phyloP scores from a whole-genome alignment of 2,797 vertebrate species.

The Kryptolebias ocellatus region DNA sequence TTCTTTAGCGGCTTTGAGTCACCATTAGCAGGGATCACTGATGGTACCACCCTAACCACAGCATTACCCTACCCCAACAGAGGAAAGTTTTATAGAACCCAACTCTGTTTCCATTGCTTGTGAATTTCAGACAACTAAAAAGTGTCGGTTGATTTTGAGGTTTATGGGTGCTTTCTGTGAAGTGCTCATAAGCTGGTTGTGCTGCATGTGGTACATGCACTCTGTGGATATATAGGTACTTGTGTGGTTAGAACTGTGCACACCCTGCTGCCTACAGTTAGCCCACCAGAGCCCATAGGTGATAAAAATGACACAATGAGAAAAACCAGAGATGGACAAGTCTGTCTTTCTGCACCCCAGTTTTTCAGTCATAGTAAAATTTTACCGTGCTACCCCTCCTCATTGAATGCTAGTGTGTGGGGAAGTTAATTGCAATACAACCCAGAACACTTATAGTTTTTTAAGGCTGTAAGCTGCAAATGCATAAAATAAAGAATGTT shows the following conservation, averaged over 20 bases:
- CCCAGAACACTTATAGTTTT: constrained; percentile 65
- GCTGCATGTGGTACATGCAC: constrained; percentile 21
- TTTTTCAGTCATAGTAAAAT: constrained; percentile 74
- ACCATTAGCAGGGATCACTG: constrained; percentile 61
- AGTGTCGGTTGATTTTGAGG: constrained; percentile 49
- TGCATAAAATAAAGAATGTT: constrained; percentile 80
- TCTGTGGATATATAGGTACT: constrained; percentile 49
- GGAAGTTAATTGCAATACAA: constrained; percentile 77
- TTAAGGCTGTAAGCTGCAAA: constrained; percentile 65
- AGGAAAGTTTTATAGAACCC: constrained; percentile 59
- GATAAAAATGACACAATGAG: constrained; percentile 83
- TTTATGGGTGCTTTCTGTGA: constrained; percentile 56
- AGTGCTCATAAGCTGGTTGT: constrained; percentile 33
- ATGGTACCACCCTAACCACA: constrained; percentile 66
- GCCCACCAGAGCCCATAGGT: constrained; percentile 63
- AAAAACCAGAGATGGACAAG: constrained; percentile 78
- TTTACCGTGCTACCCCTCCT: constrained; percentile 68
- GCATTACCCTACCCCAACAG: constrained; percentile 55
- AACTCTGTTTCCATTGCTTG: constrained; percentile 55
- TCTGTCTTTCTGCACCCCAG: constrained; percentile 54
- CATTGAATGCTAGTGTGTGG: constrained; percentile 69
- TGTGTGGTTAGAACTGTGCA: constrained; percentile 54
- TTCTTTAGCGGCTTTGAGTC: constrained; percentile 51
- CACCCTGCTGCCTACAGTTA: constrained; percentile 51
- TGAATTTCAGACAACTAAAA: constrained; percentile 61